Conservation (phyloP, 2,113 vertebrate species). For the Ancistrus triradiatus region DNA sequence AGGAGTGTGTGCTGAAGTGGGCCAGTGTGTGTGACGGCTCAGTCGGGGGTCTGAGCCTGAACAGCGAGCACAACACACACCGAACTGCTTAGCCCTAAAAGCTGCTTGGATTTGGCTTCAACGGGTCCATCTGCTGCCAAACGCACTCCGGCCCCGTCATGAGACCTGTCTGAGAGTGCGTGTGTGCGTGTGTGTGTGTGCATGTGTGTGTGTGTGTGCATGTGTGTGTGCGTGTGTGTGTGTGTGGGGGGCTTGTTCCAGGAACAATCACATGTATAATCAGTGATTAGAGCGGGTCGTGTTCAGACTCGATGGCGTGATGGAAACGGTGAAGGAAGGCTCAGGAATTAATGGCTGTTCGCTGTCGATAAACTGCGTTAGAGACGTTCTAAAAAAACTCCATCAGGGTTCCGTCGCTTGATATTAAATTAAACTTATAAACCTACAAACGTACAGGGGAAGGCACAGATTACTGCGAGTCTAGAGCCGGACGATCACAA, state of each 20-base stretch:
- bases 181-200: no score
- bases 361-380: conserved; percentile 6
- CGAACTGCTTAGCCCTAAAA: not conserved
- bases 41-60: conserved; percentile 10
- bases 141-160: conserved; percentile 2
- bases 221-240: not conserved
- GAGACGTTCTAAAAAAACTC: no score
- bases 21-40: conserved; percentile 11
- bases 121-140: not conserved
- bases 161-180: not conserved
- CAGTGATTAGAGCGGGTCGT: conserved; percentile 9
- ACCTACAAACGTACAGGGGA: no score
- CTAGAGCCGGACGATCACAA: no score
- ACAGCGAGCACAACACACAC: not conserved
- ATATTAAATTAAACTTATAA: no score
- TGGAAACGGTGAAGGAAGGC: conserved; percentile 29
- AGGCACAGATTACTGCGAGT: no score
- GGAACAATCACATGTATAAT: conserved; percentile 18
- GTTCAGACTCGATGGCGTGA: conserved; percentile 5
- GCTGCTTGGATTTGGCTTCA: not conserved
- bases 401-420: no score
- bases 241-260: not conserved
- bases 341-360: conserved; percentile 16
- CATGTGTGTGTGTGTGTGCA: not conserved
- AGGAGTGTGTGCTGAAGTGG: conserved; percentile 52